These are phyloP conservation scores for Caenorhabditis elegans DNA, from an alignment of 1,140 invertebrate species.

Conservation along the genomic window DNA sequence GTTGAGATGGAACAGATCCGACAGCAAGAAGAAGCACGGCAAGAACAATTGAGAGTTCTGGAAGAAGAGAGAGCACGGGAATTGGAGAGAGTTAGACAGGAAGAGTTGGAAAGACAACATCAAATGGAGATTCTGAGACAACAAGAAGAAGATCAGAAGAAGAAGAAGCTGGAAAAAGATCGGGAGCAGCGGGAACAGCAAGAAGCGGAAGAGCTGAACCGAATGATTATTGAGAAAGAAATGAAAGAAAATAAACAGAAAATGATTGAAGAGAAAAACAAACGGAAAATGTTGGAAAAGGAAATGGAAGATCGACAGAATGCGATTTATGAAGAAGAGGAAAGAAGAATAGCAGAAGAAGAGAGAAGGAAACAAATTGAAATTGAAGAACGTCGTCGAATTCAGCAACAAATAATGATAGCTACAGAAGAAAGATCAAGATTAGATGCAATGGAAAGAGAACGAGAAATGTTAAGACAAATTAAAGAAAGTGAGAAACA, in stretches of 20 bases:
- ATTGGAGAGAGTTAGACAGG: conserved; percentile 59
- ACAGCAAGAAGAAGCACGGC: conserved; percentile 26
- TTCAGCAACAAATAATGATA: not conserved
- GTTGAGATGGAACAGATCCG: conserved; percentile 5
- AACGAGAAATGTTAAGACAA: not conserved
- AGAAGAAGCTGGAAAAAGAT: not conserved
- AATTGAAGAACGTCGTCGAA: not conserved
- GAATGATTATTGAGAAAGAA: conserved; percentile 1
- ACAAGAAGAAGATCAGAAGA: conserved; percentile 14
- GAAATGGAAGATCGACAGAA: not conserved
- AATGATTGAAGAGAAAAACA: not conserved
- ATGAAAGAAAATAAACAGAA: not conserved
- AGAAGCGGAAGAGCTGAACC: not conserved
- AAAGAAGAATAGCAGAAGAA: not conserved
- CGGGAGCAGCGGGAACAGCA: not conserved
- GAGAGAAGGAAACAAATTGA: not conserved
- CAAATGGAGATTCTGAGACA: conserved; percentile 69
- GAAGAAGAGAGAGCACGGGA: conserved; percentile 63
- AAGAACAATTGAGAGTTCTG: conserved; percentile 50
- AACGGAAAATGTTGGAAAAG: not conserved
- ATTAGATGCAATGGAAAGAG: not conserved
- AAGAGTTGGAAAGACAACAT: conserved; percentile 72
- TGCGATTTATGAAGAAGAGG: not conserved
- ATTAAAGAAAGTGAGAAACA: not conserved
- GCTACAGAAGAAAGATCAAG: not conserved